Base-by-base conservation (phyloP, 2,888 invertebrate genomes). In the Apocheima hispidaria region DNA sequence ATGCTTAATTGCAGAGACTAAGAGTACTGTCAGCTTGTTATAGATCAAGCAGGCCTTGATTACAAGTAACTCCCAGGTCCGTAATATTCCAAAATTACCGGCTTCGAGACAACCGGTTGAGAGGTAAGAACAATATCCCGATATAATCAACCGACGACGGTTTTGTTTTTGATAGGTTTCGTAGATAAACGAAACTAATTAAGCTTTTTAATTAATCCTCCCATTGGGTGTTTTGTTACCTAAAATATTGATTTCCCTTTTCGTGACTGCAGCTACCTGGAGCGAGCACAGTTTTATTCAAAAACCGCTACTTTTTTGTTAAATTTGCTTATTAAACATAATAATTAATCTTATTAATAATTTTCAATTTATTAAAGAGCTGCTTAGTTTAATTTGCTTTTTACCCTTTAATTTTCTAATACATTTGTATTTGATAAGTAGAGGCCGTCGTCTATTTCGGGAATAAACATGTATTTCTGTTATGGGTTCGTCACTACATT, bases 171-270 rank as follows among this genome's bases (percentile, higher is more conserved):
- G 85, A 88, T 85, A 86, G 86, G 86, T 84, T 86, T 86, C 86
- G 74, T 74, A 81, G 86, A 87, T 88, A 87, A 89, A 88, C 84
- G 84, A 89, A 90, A 86, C 87, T 90, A 90, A 90, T 90, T 90
- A 85, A 87, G 82, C 83, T 84, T 87, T 88, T 88, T 89, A 90
- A 90, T 91, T 88, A 88, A 89, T 88, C 86, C 86, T 79, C 74
- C 83, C 81, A 83, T 85, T 82, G 83, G 82, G 88, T 84, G 84
- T 88, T 84, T 83, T 84, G 86, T 90, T 90, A 83, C 88, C 74
- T 81, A 83, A 86, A 87, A 84, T 88, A 86, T 87, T 84, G 85
- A 87, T 87, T 86, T 82, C 74, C 79, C 77, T 76, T 75, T 74
- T 78, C 64, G 72, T 70, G 78, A 72, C 72, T 70, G 65, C 71